Evolutionary conservation across 2,797 vertebrate genomes (phyloP).

Genomic region (Acrossocheilus fasciatus): DNA sequence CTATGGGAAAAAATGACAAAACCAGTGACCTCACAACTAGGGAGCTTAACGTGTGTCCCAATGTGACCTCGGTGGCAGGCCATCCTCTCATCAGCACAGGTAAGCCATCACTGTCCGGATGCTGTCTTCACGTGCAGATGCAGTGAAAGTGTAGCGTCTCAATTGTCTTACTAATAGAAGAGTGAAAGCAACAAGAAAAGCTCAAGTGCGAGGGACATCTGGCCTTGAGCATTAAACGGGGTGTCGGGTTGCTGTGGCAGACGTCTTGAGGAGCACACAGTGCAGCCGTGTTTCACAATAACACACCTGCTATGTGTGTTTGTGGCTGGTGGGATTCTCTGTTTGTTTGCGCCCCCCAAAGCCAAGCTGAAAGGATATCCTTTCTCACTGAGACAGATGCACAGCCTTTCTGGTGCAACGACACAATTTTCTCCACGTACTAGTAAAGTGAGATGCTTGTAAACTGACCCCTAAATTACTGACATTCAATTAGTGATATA

Average conservation of each 20-base stretch:
- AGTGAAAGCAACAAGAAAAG: slow-evolving; percentile 14
- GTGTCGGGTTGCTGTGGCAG: slow-evolving; percentile 37
- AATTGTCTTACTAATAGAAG: slow-evolving; percentile 17
- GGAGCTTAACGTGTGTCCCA: slow-evolving; percentile 65
- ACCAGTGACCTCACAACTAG: slow-evolving; percentile 61
- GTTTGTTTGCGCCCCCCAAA: slow-evolving; percentile 10
- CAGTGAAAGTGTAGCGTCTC: background rate
- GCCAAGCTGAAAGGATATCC: slow-evolving; percentile 39
- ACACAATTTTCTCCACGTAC: slow-evolving; percentile 27
- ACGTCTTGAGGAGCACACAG: slow-evolving; percentile 18
- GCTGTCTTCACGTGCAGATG: background rate
- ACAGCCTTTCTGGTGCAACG: slow-evolving; percentile 38
- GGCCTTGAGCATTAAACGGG: slow-evolving; percentile 31
- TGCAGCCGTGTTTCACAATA: background rate
- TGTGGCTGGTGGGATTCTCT: slow-evolving; percentile 4
- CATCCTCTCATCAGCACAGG: slow-evolving; percentile 81
- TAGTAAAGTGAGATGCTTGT: slow-evolving; percentile 39
- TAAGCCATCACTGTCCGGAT: slow-evolving; percentile 54
- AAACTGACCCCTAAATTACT: background rate
- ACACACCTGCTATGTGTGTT: slow-evolving; percentile 22
- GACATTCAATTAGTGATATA: background rate
- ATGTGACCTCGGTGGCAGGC: slow-evolving; percentile 65
- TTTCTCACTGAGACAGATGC: slow-evolving; percentile 58
- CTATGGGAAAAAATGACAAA: slow-evolving; percentile 71
- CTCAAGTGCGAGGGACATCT: slow-evolving; percentile 34